Evolutionary conservation across 64 coral and sea anemone species (phyloP).

Genomic region (Montipora capricornis): DNA sequence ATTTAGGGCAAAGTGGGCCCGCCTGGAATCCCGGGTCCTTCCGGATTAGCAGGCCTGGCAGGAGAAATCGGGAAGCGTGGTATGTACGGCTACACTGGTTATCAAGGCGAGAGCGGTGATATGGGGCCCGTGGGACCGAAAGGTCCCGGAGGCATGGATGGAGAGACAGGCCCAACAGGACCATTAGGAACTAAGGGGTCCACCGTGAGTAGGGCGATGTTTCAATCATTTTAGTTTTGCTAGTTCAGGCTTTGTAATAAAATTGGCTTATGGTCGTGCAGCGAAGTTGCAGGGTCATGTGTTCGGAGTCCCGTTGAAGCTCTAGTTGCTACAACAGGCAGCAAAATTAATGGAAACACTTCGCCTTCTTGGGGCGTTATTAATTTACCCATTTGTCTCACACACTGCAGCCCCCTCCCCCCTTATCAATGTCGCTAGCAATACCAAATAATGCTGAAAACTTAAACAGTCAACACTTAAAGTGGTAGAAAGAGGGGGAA

Average conservation of each 20-base stretch:
- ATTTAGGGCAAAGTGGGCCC: neutral
- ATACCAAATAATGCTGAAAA: too few species aligned
- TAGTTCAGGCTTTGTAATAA: neutral
- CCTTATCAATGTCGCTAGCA: too few species aligned
- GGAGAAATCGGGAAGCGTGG: conserved; percentile 12
- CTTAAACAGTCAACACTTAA: too few species aligned
- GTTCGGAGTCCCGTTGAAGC: too few species aligned
- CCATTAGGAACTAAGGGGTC: conserved; percentile 19
- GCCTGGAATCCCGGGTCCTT: neutral
- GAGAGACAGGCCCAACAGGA: conserved; percentile 11
- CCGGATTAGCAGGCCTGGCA: conserved; percentile 13
- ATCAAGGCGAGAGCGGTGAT: conserved; percentile 1
- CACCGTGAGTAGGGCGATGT: conserved; percentile 25
- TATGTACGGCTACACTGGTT: neutral
- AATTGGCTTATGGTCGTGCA: too few species aligned
- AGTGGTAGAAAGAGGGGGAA: too few species aligned
- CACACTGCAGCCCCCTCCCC: too few species aligned
- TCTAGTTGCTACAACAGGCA: too few species aligned
- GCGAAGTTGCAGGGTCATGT: too few species aligned
- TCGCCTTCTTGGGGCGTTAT: too few species aligned
- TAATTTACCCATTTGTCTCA: too few species aligned
- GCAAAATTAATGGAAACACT: too few species aligned
- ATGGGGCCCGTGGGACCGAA: conserved; percentile 20
- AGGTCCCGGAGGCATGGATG: conserved; percentile 8
- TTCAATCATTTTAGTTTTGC: neutral